Base-by-base conservation (phyloP, 2,888 invertebrate species). In the Ochropacha duplaris region DNA sequence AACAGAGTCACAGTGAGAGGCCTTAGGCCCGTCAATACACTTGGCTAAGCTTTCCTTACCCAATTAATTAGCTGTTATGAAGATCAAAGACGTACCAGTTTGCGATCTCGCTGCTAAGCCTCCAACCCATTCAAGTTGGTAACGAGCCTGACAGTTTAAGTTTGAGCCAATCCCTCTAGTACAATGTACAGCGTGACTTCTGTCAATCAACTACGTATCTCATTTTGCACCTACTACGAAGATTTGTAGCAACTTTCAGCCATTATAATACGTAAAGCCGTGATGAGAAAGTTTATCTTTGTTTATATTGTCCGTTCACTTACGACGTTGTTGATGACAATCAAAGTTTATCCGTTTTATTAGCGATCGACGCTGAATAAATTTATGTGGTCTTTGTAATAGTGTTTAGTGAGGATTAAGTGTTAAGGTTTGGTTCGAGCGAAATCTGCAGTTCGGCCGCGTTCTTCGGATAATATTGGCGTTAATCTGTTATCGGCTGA, bases 11-110 rank as follows among this genome's bases (percentile, higher is more conserved):
- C 68, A 62, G 65, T 65, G 66, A 59, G 67, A 65, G 66, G 68
- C 68, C 52, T 72, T 67, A 63, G 66, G 64, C 71, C 80, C 80
- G 80, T 86, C 88, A 84, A 86, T 87, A 84, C 77, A 79, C 77
- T 79, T 75, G 68, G 79, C 79, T 86, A 85, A 88, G 84, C 81
- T 83, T 84, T 82, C 81, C 79, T 83, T 75, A 79, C 82, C 81
- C 83, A 85, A 88, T 90, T 88, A 89, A 89, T 89, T 87, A 88
- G 86, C 84, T 81, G 83, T 86, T 84, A 83, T 85, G 80, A 86
- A 86, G 88, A 91, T 90, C 89, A 88, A 90, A 90, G 88, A 77
- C 73, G 72, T 77, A 74, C 71, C 77, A 80, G 84, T 83, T 86
- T 78, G 75, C 73, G 76, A 87, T 83, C 80, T 76, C 76, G 71